A percentile compares a stretch with the other conserved stretches of the same genome.
Evolutionary conservation across 2,113 vertebrate genomes (phyloP).

Genomic region (Lepus timidus): DNA sequence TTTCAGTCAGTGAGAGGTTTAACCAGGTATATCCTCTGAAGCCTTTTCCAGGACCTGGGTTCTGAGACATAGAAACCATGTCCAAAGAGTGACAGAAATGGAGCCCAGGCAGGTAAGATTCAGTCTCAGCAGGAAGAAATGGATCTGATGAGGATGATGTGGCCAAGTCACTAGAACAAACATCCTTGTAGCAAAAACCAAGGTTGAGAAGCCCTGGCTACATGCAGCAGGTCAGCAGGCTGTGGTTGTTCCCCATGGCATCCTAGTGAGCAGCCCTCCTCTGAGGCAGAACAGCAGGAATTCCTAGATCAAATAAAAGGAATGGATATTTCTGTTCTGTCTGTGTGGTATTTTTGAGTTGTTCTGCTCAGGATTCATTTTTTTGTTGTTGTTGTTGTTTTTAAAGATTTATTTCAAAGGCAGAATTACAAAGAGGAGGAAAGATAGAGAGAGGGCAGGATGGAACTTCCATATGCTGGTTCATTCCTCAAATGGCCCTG

Average conservation of each 20-base stretch:
- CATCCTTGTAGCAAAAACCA: neutral
- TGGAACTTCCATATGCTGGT: too few relatives aligned
- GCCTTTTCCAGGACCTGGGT: neutral
- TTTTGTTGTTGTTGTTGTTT: too few relatives aligned
- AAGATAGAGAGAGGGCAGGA: too few relatives aligned
- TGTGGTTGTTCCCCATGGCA: neutral
- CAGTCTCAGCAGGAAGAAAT: neutral
- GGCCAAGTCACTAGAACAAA: neutral
- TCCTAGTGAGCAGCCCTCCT: neutral
- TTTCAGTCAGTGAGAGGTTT: neutral
- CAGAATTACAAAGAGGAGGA: too few relatives aligned
- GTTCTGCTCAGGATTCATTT: neutral
- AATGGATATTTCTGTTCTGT: neutral
- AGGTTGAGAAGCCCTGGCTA: too few relatives aligned
- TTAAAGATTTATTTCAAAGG: too few relatives aligned
- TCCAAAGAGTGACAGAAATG: neutral
- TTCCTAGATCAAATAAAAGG: neutral
- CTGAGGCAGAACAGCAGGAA: neutral
- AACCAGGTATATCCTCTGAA: neutral
- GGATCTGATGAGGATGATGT: neutral
- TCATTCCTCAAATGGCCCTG: too few relatives aligned
- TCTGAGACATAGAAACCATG: neutral
- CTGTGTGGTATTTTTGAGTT: conserved; percentile 2
- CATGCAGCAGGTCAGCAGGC: neutral
- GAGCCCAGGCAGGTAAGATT: neutral